These are phyloP conservation scores for Holothuria glaberrima DNA, from an alignment of 35 echinoderm and acorn worm species.

Conservation along the genomic window DNA sequence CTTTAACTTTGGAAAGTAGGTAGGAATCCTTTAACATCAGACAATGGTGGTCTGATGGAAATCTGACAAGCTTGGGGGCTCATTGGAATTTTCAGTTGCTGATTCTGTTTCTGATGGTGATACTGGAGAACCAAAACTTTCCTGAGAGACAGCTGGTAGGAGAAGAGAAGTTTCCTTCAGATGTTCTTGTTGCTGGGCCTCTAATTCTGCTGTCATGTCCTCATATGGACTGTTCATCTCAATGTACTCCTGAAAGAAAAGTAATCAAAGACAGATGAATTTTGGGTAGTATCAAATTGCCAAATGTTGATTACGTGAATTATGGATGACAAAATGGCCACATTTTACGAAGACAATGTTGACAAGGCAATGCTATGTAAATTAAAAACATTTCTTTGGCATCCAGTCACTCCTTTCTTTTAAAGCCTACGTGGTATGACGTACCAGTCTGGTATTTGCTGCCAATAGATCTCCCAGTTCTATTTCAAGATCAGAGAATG, in stretches of 20 bases:
- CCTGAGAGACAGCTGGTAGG: not conserved
- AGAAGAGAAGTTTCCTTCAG: slow-evolving; percentile 40
- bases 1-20: too few species aligned
- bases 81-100: slow-evolving; percentile 2
- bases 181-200: slow-evolving; percentile 47
- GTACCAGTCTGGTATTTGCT: slow-evolving; percentile 82
- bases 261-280: too few species aligned
- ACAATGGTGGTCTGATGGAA: slow-evolving; percentile 43
- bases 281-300: too few species aligned
- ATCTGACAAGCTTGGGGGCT: slow-evolving; percentile 31
- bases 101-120: not conserved
- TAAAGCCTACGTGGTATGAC: not conserved
- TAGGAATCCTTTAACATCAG: not conserved
- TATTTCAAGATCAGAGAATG: slow-evolving; percentile 72
- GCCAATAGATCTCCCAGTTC: slow-evolving; percentile 76
- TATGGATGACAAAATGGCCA: too few species aligned
- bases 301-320: too few species aligned
- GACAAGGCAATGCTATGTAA: too few species aligned
- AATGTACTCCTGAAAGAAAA: slow-evolving; percentile 30
- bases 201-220: slow-evolving; percentile 39
- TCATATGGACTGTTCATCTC: slow-evolving; percentile 47
- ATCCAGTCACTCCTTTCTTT: too few species aligned
- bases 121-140: slow-evolving; percentile 12
- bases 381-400: too few species aligned
- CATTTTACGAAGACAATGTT: too few species aligned